These are phyloP conservation scores for Clarias magur DNA, from an alignment of 2,113 vertebrate genomes.

Conservation along the genomic window DNA sequence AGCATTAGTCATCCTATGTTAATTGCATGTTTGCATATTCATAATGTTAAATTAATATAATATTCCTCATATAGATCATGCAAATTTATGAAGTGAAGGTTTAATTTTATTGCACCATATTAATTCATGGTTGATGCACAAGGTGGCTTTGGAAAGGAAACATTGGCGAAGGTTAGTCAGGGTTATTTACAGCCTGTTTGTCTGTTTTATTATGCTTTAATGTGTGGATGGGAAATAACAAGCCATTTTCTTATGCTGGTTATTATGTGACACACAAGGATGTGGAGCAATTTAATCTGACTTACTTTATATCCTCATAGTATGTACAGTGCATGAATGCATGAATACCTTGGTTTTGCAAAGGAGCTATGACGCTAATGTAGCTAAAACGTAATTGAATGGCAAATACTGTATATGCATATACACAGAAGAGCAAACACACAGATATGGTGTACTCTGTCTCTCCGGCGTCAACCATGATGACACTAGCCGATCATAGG, in stretches of 20 bases:
- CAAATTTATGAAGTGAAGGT: constrained; percentile 70
- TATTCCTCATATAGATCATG: constrained; percentile 68
- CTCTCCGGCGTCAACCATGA: not conserved
- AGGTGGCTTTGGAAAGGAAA: constrained; percentile 60
- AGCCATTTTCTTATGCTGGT: constrained; percentile 37
- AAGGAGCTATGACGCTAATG: not conserved
- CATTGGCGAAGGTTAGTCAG: constrained; percentile 51
- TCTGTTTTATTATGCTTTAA: constrained; percentile 60
- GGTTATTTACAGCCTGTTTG: constrained; percentile 67
- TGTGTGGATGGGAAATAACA: constrained; percentile 48
- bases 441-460: not conserved
- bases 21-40: constrained; percentile 71
- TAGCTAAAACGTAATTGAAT: not conserved
- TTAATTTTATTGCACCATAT: constrained; percentile 71
- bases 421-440: not conserved
- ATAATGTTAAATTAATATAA: constrained; percentile 63
- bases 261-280: constrained; percentile 37
- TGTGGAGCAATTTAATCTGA: not conserved
- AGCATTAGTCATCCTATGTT: constrained; percentile 52
- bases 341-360: not conserved
- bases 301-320: not conserved
- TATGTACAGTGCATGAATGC: not conserved
- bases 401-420: not conserved
- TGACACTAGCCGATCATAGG: too few relatives aligned
- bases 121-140: constrained; percentile 72